Percentiles rank a stretch among this genome's conserved stretches.
Conservation (phyloP, 2,797 vertebrate genomes). For the Myiotriccus ornatus region DNA sequence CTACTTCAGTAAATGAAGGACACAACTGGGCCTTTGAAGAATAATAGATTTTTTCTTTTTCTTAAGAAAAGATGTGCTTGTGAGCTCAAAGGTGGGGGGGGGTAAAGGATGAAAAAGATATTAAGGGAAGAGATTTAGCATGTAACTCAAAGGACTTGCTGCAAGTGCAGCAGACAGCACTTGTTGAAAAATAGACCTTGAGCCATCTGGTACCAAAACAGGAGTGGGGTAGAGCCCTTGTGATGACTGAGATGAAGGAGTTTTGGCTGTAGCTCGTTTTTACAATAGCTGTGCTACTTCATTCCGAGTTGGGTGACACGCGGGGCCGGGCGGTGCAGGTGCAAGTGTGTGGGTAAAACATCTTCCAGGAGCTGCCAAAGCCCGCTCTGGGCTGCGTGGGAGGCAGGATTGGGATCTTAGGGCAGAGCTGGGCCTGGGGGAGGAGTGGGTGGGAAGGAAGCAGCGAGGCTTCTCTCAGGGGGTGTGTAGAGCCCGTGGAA, state of each 20-base stretch:
- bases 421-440: not conserved
- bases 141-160: constrained; percentile 52
- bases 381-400: not conserved
- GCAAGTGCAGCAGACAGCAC: constrained; percentile 57
- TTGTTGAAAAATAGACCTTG: constrained; percentile 65
- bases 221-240: constrained; percentile 34
- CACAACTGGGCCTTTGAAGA: constrained; percentile 53
- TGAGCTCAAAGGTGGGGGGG: not conserved
- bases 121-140: constrained; percentile 37
- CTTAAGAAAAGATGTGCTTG: constrained; percentile 47
- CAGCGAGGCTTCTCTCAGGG: not conserved
- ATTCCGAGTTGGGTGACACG: not conserved
- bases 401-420: constrained; percentile 30
- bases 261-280: constrained; percentile 34
- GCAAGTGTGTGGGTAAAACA: not conserved
- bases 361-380: constrained; percentile 1
- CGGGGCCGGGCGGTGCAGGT: constrained; percentile 3
- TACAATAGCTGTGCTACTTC: constrained; percentile 38
- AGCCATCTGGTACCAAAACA: constrained; percentile 61
- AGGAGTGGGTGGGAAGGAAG: constrained; percentile 47
- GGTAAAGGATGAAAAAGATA: constrained; percentile 46
- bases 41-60: constrained; percentile 58
- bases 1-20: constrained; percentile 64
- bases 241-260: constrained; percentile 51
- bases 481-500: not conserved